Conservation (phyloP, 2,113 vertebrate species). For the Platanista minor region DNA sequence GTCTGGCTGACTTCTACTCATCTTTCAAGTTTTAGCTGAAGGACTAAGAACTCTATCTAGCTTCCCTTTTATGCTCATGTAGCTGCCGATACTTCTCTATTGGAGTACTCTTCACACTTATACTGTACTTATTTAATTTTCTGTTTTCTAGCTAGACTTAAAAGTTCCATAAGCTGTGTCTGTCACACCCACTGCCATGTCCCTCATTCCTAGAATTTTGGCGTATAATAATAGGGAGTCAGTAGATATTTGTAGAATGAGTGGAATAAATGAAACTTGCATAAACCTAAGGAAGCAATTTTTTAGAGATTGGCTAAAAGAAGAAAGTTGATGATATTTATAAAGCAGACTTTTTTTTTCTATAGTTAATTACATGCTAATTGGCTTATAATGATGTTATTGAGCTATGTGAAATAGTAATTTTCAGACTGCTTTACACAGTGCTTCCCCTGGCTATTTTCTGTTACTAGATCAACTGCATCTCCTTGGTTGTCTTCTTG, state of each 20-base stretch:
- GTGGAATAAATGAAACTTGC: neutral
- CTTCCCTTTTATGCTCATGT: neutral
- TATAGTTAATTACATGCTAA: neutral
- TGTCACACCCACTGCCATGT: neutral
- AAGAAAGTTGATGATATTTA: neutral
- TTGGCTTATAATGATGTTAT: neutral
- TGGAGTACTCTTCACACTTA: neutral
- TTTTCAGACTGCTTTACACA: neutral
- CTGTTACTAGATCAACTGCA: neutral
- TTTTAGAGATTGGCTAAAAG: neutral
- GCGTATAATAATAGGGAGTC: neutral
- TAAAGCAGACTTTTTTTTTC: neutral
- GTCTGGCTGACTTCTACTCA: neutral
- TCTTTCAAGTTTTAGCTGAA: neutral
- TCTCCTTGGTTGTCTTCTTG: neutral
- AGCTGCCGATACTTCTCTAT: neutral
- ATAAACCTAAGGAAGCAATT: neutral
- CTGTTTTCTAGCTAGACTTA: neutral
- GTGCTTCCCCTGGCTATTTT: neutral
- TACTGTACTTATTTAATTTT: neutral
- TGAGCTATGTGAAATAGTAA: neutral
- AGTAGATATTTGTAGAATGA: neutral
- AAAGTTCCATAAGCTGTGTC: neutral
- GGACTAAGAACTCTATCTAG: neutral
- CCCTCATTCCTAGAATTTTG: neutral